Evolutionary conservation across 2,113 vertebrate genomes (phyloP).

Genomic region (Hypomesus transpacificus): DNA sequence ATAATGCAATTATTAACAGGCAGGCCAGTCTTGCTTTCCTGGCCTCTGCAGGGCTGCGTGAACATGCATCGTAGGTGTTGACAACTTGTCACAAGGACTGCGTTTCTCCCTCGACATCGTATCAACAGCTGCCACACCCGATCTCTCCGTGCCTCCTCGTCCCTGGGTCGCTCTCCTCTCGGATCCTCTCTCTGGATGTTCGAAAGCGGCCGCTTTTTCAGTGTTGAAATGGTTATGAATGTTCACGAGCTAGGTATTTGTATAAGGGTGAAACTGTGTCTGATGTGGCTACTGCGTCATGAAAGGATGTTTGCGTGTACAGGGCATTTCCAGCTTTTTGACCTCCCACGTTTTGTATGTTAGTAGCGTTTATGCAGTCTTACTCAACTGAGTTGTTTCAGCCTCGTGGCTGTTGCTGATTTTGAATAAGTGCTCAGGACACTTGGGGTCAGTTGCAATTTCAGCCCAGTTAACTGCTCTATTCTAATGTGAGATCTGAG

Average conservation of each 20-base stretch:
- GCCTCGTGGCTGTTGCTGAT: constrained; percentile 65
- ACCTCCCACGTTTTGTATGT: background rate
- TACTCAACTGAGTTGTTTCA: constrained; percentile 67
- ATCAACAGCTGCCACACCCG: background rate
- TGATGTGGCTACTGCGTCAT: no score
- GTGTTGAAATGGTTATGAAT: no score
- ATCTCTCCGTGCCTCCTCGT: background rate
- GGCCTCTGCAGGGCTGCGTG: background rate
- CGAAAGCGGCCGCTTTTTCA: no score
- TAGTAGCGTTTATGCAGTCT: constrained; percentile 44
- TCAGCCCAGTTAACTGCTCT: constrained; percentile 66
- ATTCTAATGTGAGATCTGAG: constrained; percentile 70
- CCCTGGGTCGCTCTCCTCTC: no score
- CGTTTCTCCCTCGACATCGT: background rate
- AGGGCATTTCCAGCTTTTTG: no score
- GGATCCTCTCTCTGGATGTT: no score
- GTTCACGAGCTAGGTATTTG: no score
- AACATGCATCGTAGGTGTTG: background rate
- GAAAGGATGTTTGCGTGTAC: no score
- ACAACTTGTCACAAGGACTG: background rate
- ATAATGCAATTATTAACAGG: no score
- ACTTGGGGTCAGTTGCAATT: constrained; percentile 66
- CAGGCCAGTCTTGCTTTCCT: no score
- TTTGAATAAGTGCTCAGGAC: constrained; percentile 71
- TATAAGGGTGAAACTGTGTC: no score